Base-by-base conservation (phyloP, 2,888 invertebrate species). In the Homarus gammarus region DNA sequence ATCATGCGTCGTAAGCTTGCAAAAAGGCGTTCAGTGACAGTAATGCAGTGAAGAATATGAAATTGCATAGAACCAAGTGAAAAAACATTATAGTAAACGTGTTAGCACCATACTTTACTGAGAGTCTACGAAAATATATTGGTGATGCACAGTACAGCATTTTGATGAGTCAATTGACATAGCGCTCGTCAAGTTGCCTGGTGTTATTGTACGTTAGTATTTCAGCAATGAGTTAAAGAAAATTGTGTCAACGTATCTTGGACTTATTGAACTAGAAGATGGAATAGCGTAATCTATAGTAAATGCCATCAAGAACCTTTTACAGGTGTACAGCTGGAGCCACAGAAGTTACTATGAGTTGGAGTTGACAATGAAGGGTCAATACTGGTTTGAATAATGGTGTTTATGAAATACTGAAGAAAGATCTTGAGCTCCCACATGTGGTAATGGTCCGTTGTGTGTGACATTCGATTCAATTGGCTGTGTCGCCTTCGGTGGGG, bases 401-500 rank as follows among this genome's bases (percentile, higher is more conserved):
- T 81, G 81, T 68, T 10, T 68, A 8, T 81, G 40, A 81, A 81
- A 18, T 81, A 6, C 64, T 81, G 12, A 81, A 38, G 31, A 68
- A 68, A 40, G 64, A 81, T 68, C 40, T 81, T 36, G 40, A 81
- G 38, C 81, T 81, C 64, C 61, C 81, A 40, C 61, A 68, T 68
- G 61, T 81, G 33, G 40, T 81, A 18, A 75, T 75, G 68, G 68
- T 81, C 10, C 3, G 36, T 27, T 44, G 44, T 44, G 44, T 44
- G 44, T 44, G 44, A 44, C 44, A 44, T 44, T 44, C 44, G 5
- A 12, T 83, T 72, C 83, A 83, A 31, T 64, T 83, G 51, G 72
- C 83, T 12, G 27, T 82, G 10, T 82, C 68, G 49, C 44, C 68
- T 82, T 38, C 68, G 40, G 82, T 82, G 70, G 82, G 40, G 68